phyloP scores from a whole-genome alignment of 2,113 vertebrate species.

The Sphyrna mokarran region DNA sequence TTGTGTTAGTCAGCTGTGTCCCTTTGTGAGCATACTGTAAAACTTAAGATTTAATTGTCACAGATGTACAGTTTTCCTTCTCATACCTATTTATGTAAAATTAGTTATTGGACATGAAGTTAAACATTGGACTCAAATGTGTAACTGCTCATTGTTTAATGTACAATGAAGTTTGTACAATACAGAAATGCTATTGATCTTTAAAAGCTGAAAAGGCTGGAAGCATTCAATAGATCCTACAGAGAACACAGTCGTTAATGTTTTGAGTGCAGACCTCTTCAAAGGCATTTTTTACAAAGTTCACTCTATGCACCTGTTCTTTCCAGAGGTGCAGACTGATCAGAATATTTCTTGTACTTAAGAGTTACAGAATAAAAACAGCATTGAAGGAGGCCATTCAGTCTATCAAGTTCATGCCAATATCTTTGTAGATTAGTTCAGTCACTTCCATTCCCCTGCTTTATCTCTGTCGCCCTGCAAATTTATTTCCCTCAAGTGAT shows the following conservation, averaged over 20 bases:
- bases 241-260: not conserved
- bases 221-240: not conserved
- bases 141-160: not conserved
- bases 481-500: not conserved
- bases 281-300: not conserved
- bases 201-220: not conserved
- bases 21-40: not conserved
- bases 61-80: not conserved
- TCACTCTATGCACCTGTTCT: not conserved
- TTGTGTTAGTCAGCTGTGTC: not conserved
- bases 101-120: not conserved
- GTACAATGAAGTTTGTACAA: not conserved
- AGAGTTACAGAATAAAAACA: not conserved
- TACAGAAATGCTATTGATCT: not conserved
- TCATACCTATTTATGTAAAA: not conserved
- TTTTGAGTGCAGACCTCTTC: not conserved
- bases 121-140: not conserved
- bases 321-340: not conserved
- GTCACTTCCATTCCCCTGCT: not conserved
- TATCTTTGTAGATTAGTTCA: not conserved
- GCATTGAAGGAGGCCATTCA: not conserved
- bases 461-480: not conserved
- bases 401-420: not conserved
- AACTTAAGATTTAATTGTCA: not conserved
- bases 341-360: not conserved